Base-by-base conservation (phyloP, 2,888 invertebrate genomes). In the Rotaria magnacalcarata region DNA sequence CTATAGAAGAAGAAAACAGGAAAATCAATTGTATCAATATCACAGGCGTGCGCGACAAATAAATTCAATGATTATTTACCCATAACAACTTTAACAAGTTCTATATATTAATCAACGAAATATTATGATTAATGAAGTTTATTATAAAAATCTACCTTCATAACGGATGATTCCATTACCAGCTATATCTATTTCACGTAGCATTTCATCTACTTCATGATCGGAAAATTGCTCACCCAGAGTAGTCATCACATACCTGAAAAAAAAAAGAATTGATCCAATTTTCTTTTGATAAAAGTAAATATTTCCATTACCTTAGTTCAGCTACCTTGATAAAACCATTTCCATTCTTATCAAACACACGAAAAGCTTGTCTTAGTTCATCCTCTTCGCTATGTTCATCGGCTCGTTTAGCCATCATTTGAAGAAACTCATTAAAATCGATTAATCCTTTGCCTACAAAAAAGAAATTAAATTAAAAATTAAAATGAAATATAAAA, bases 361-460 rank as follows among this genome's bases (percentile, higher is more conserved):
- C 80, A 47, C 80, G 43, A 80, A 80, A 80, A 4, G 80, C 80
- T 80, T 80, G 47, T 43, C 43, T 43, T n/a, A 80, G 14, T 24
- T 47, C 80, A n/a, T 80, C 80, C 24, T 80, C 80, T 80, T 80
- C 80, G 19, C 7, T 47, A n/a, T 80, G 24, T 80, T 80, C 80
- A 41, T 80, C 19, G 6, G 80, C 80, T 11, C 80, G 80, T 47
- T 80, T 80, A 11, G 80, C 80, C 80, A 80, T 80, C 80, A 80
- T 80, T 10, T 80, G 80, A n/a, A 80, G 47, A 24, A 84, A 84
- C 54, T 84, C 84, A 84, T 84, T n/a, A 41, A 84, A 84, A 54
- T 84, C 84, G 10, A 84, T 84, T 19, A 54, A 56, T 34, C 84
- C 84, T 41, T 84, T 84, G 11, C 84, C 84, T 80, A 47, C 3